Evolutionary conservation across 2,888 invertebrate genomes (phyloP).

Genomic region (Habrosyne pyritoides): DNA sequence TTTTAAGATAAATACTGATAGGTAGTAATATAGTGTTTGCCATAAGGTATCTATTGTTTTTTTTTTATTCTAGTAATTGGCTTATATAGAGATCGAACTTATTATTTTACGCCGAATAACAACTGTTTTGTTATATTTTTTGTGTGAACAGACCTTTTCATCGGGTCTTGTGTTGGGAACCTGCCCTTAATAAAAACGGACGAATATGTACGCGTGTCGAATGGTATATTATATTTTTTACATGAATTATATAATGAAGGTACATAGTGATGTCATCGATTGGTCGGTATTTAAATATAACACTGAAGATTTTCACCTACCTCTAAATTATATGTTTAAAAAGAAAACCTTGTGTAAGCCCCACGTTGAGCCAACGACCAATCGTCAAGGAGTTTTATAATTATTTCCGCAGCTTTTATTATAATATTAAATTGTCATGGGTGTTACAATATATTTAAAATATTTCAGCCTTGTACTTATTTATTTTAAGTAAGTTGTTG

Average conservation of each 20-base stretch:
- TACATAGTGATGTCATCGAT: too few species aligned
- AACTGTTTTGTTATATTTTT: background rate
- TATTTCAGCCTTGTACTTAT: background rate
- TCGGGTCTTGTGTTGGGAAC: background rate
- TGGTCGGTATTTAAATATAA: too few species aligned
- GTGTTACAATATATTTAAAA: background rate
- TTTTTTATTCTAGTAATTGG: background rate
- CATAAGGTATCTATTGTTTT: background rate
- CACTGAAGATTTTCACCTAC: too few species aligned
- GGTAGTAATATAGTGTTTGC: background rate
- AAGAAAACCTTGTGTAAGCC: too few species aligned
- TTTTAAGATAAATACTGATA: constrained; percentile 7
- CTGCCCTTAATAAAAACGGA: too few species aligned
- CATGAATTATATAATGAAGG: background rate
- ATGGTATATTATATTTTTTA: too few species aligned
- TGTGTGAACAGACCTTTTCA: background rate
- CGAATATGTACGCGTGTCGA: too few species aligned
- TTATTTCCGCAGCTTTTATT: constrained; percentile 1
- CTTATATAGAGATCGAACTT: background rate
- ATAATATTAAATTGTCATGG: background rate
- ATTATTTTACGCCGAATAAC: background rate
- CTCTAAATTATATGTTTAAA: too few species aligned
- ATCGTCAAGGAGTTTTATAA: background rate
- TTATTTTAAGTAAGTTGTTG: background rate
- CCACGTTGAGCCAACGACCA: background rate